Evolutionary conservation across 2,888 invertebrate species (phyloP).

Genomic region (Netelia inedita): DNA sequence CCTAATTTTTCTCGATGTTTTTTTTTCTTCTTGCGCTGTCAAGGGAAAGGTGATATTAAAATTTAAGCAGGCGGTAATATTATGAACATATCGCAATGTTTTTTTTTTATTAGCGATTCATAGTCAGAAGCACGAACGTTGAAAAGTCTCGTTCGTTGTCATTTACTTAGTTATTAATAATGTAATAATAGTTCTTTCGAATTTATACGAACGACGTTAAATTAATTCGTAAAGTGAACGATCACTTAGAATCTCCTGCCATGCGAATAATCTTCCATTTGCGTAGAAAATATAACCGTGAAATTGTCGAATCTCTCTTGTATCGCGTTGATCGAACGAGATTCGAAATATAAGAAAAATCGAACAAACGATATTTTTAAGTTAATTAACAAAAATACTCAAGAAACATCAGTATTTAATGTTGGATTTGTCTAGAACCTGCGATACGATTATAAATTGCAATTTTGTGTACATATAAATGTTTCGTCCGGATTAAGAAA

Average conservation of each 20-base stretch:
- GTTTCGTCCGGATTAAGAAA: too few species aligned
- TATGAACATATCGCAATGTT: background rate
- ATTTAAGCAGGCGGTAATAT: background rate
- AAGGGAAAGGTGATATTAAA: background rate
- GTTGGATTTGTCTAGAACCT: conserved; percentile 13
- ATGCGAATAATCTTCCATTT: background rate
- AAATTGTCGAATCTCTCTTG: background rate
- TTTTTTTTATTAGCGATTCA: too few species aligned
- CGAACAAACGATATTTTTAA: background rate
- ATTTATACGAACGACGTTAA: background rate
- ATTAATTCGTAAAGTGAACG: too few species aligned
- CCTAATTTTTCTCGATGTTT: too few species aligned
- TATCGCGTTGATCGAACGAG: background rate
- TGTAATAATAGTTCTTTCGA: background rate
- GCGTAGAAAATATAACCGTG: background rate
- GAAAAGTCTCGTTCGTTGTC: background rate
- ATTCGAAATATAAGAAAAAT: background rate
- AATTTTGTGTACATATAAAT: too few species aligned
- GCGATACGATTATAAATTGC: conserved; percentile 5
- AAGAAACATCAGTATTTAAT: conserved; percentile 42
- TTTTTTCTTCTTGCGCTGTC: too few species aligned
- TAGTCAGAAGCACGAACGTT: too few species aligned
- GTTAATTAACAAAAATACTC: conserved; percentile 12
- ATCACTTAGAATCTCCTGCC: background rate
- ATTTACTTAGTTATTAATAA: background rate